Base-by-base conservation (phyloP, 2,113 vertebrate species). In the Brachyhypopomus gauderio region DNA sequence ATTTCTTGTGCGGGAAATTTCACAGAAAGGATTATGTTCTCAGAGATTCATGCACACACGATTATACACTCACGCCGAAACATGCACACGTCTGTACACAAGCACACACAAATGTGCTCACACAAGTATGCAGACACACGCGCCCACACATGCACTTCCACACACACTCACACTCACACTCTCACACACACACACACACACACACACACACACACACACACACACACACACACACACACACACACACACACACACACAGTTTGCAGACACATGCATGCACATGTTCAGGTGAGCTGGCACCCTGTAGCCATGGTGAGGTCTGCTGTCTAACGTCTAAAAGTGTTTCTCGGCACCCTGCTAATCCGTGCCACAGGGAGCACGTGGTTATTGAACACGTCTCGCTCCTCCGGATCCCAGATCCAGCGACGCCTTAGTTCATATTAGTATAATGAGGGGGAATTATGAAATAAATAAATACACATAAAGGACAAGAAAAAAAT, bases 331-430 rank as follows among this genome's bases (percentile, higher is more conserved):
- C 89, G 90, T 88, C 88, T 83, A 75, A 80, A 86, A 85, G 81
- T 73, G 84, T 87, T 88, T 89, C 86, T 85, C 79, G 88, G 87
- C 83, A 90, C 87, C 86, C 63, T 75, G 89, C 90, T 90, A 92
- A 93, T 93, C 92, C 86, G 77, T 9, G 89, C 92, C 90, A 76
- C 82, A 77, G 92, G 91, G 89, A 84, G 90, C 85, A 88, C 72
- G 77, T 85, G 88, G 89, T 90, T 89, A 92, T 88, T 91, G 91
- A 90, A 91, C 91, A 92, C 89, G 90, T 92, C 90, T 92, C 90
- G 90, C 90, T 91, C 87, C 85, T 58, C 86, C 81, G 84, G 89
- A 84, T 89, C 89, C 87, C 75, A 87, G 90, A 89, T 88, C 77
- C 34, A 90, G 82, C 88, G 86, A 86, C 88, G 88, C 85, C 85